Percentiles rank a stretch among this genome's conserved stretches.
Conservation (phyloP, 2,888 invertebrate species). For the Tetragonisca angustula region DNA sequence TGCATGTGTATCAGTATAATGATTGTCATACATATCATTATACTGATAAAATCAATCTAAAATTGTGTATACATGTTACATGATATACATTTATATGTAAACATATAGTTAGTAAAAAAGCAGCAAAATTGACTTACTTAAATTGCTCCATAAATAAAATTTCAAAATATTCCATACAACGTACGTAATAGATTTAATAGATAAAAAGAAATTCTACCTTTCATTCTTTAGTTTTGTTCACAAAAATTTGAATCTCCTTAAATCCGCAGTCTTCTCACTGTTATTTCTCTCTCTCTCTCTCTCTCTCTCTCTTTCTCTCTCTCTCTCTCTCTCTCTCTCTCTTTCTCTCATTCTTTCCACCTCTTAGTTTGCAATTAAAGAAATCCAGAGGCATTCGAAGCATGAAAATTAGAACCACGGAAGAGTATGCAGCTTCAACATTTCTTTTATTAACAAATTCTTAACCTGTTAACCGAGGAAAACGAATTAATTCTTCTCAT, state of each 20-base stretch:
- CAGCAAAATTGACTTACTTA: too few relatives aligned
- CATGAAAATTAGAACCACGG: conserved; percentile 30
- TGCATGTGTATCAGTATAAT: too few relatives aligned
- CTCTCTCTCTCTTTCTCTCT: background rate
- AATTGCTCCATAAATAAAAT: background rate
- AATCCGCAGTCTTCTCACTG: background rate
- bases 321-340: background rate
- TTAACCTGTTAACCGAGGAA: background rate
- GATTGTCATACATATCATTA: too few relatives aligned
- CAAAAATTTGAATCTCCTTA: background rate
- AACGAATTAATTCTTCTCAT: background rate
- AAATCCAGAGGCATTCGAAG: conserved; percentile 1
- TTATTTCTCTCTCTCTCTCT: background rate
- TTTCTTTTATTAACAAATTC: background rate
- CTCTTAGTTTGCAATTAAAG: background rate
- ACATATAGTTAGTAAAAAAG: too few relatives aligned
- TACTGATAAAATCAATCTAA: too few relatives aligned
- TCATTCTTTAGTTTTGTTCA: too few relatives aligned
- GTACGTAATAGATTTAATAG: background rate
- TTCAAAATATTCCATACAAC: background rate
- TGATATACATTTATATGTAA: too few relatives aligned
- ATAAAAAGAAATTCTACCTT: too few relatives aligned
- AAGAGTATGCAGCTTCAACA: background rate
- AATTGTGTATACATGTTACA: too few relatives aligned
- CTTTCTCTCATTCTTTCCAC: background rate